Evolutionary conservation across 2,797 vertebrate species (phyloP), one percentile per base, ranked within the genome.

Genomic region (Centroberyx gerrardi): DNA sequence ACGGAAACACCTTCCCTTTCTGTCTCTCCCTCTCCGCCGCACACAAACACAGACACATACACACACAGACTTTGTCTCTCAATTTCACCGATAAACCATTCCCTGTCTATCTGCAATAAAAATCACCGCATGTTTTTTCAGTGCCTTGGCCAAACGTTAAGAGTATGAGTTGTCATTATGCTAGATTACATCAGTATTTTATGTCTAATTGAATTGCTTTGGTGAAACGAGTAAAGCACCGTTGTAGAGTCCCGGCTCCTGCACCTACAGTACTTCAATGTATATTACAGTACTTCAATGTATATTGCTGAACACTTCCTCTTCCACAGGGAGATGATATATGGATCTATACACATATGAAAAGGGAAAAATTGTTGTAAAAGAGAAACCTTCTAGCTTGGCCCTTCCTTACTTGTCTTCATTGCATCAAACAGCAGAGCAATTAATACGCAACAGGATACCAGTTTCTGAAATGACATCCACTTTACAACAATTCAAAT

Each of bases 121-220:
- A 73, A 82, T 40, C 61, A 29, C 52, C 54, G 70, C 13, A n/a
- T 69, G 52, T 72, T 81, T 86, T 67, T 69, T 27, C 28, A 63
- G 52, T 28, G 65, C 31, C 52, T 67, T 8, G 4, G 76, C 62
- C 73, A 83, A 77, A 72, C 14, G 14, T 65, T 80, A 72, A 80
- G 64, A 61, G 76, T 56, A 78, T 72, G 76, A 80, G 55, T 72
- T 87, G 78, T 74, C 82, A 62, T 88, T 79, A 78, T 76, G 60
- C 71, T 63, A 51, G 49, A 87, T 87, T 61, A 80, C 67, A 78
- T 74, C 76, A 68, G 33, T 78, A 83, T 86, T 75, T 86, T 81
- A 80, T 68, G 60, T 79, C 46, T 87, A 81, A 76, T 78, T 90
- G 64, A 80, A 87, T 84, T 85, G 71, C 79, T 75, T 54, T 54